Evolutionary conservation across 2,113 vertebrate genomes (phyloP).

Genomic region (Abramis brama): DNA sequence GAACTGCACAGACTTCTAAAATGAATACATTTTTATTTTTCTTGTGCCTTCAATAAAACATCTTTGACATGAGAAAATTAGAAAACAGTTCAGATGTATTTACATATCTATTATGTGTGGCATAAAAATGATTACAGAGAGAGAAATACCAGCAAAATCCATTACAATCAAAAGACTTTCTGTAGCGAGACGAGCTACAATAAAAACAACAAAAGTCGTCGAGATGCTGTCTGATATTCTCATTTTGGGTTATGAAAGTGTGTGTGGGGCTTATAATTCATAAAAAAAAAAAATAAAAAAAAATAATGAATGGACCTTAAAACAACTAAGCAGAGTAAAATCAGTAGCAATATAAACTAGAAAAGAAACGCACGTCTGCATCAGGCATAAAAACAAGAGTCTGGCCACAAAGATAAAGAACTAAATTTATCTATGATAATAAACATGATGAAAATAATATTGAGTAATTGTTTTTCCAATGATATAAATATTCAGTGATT

Average conservation of each 20-base stretch:
- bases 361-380: not conserved
- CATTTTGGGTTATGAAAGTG: too few relatives aligned
- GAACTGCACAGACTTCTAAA: not conserved
- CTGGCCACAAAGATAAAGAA: not conserved
- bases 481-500: not conserved
- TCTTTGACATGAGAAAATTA: conserved; percentile 60
- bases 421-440: not conserved
- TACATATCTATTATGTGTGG: conserved; percentile 49
- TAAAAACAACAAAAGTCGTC: not conserved
- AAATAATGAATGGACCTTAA: not conserved
- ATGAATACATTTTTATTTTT: conserved; percentile 62
- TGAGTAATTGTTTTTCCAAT: not conserved
- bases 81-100: conserved; percentile 67
- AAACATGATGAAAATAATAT: not conserved
- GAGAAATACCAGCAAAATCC: conserved; percentile 27
- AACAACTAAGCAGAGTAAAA: not conserved
- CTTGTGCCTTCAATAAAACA: conserved; percentile 65
- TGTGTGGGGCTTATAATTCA: too few relatives aligned
- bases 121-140: conserved; percentile 38
- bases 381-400: not conserved
- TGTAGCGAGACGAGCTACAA: not conserved
- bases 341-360: not conserved
- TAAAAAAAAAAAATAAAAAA: too few relatives aligned
- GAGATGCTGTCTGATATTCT: not conserved
- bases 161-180: conserved; percentile 36